Conservation (phyloP, 2,888 invertebrate species). For the Pomacea canaliculata region DNA sequence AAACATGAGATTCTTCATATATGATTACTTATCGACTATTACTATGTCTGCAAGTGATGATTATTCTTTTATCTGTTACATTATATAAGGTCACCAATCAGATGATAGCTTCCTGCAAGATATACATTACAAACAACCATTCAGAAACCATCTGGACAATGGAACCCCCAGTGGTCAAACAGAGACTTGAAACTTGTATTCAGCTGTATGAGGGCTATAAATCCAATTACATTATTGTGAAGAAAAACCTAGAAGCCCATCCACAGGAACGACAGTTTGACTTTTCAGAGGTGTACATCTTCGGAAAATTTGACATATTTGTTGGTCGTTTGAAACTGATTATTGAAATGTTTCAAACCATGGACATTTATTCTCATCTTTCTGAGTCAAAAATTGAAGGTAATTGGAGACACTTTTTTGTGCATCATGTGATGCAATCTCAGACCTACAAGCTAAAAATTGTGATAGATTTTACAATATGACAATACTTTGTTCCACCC, state of each 20-base stretch:
- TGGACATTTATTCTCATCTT: conserved; percentile 22
- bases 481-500: too few species aligned
- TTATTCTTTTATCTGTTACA: too few species aligned
- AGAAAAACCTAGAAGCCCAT: conserved; percentile 57
- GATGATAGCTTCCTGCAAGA: conserved; percentile 67
- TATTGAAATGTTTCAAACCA: conserved; percentile 20
- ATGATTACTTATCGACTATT: too few species aligned
- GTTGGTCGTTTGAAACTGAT: conserved; percentile 65
- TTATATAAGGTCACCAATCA: conserved; percentile 66
- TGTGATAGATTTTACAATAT: too few species aligned
- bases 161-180: conserved; percentile 47
- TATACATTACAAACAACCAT: conserved; percentile 61
- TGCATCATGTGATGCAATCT: neutral
- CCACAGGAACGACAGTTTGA: conserved; percentile 65
- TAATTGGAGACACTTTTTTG: neutral
- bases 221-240: conserved; percentile 74
- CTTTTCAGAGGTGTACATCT: conserved; percentile 69
- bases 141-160: conserved; percentile 62
- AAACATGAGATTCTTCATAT: too few species aligned
- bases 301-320: conserved; percentile 69
- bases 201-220: conserved; percentile 75
- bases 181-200: conserved; percentile 72
- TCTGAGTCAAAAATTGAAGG: conserved; percentile 40
- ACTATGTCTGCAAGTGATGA: too few species aligned
- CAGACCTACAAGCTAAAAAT: neutral